Evolutionary conservation across 2,113 vertebrate genomes (phyloP).

Genomic region (Oreocharis arfaki): DNA sequence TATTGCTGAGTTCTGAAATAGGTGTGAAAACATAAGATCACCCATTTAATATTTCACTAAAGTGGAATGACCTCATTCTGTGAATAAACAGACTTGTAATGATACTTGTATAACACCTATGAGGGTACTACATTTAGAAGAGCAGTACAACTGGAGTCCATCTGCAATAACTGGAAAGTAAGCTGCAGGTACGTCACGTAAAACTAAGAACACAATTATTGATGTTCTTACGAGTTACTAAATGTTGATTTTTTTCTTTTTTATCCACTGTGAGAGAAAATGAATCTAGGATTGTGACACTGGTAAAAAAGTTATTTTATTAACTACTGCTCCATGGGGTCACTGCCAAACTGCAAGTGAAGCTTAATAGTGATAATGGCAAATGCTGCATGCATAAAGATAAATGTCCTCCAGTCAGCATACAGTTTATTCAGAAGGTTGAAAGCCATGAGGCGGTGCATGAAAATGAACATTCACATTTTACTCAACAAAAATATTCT

Average conservation of each 20-base stretch:
- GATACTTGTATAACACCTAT: not conserved
- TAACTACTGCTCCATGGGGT: not conserved
- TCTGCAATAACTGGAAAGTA: not conserved
- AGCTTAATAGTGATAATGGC: not conserved
- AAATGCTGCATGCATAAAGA: not conserved
- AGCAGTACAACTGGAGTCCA: not conserved
- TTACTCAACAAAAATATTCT: not conserved
- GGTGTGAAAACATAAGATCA: not conserved
- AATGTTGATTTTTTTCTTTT: not conserved
- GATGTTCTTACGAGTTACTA: not conserved
- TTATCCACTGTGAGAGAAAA: not conserved
- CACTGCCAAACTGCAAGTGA: not conserved
- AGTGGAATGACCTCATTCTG: not conserved
- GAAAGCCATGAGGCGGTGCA: not conserved
- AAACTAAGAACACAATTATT: not conserved
- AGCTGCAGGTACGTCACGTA: not conserved
- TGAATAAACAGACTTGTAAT: not conserved
- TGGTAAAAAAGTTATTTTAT: not conserved
- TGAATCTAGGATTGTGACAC: not conserved
- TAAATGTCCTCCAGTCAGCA: not conserved
- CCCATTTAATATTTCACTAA: not conserved
- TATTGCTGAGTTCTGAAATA: not conserved
- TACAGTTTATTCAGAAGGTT: not conserved
- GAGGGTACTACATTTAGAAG: not conserved
- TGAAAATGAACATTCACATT: not conserved